phyloP scores from a whole-genome alignment of 1,140 invertebrate species.

The Parapsyche elsis region DNA sequence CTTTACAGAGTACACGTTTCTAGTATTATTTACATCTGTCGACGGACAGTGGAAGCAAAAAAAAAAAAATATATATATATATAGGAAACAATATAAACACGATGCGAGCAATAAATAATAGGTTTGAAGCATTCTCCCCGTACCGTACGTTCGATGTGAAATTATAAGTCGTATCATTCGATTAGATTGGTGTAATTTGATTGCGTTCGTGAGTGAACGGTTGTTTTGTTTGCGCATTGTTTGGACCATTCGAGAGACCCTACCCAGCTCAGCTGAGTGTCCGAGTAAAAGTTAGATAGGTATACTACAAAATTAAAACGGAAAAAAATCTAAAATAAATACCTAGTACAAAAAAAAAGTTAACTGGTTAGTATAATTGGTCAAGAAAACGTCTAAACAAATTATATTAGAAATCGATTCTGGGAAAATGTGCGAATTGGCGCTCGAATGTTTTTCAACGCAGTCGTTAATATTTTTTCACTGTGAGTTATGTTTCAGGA shows the following conservation, averaged over 20 bases:
- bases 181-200: conserved; percentile 46
- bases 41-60: too few species aligned
- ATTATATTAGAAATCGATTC: background rate
- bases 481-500: background rate
- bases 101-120: conserved; percentile 37
- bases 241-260: background rate
- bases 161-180: conserved; percentile 46
- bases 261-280: background rate
- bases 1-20: too few species aligned
- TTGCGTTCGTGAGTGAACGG: conserved; percentile 45
- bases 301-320: background rate
- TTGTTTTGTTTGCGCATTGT: conserved; percentile 38
- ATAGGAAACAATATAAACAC: conserved; percentile 22
- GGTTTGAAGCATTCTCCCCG: conserved; percentile 30
- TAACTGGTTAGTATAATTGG: background rate
- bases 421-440: too few species aligned
- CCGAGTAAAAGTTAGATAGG: background rate
- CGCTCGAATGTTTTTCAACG: background rate
- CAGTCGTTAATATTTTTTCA: background rate
- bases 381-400: background rate
- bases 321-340: background rate
- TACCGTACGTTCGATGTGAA: conserved; percentile 34
- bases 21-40: too few species aligned
- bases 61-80: background rate
- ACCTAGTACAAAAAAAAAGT: background rate